Percentiles rank a stretch among this genome's conserved stretches.
phyloP scores from a whole-genome alignment of 2,888 invertebrate species.

The Nycteola revayana region DNA sequence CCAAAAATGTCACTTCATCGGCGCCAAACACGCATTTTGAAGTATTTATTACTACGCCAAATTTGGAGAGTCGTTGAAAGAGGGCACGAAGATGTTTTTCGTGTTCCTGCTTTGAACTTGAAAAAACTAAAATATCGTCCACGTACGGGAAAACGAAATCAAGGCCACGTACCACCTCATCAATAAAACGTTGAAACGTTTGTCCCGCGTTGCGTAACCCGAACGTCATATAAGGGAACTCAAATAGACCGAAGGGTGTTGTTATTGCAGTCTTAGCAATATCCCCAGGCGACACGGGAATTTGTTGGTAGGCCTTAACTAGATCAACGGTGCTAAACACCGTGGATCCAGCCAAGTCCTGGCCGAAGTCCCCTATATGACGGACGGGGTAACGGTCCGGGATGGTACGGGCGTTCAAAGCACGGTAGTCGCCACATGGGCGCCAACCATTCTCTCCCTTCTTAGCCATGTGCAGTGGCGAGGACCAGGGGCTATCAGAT shows the following conservation, averaged over 20 bases:
- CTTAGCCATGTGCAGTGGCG: neutral
- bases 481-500: slow-evolving; percentile 1
- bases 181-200: slow-evolving; percentile 3
- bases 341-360: neutral
- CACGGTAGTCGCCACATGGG: slow-evolving; percentile 1
- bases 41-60: too few relatives aligned
- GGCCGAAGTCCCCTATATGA: slow-evolving; percentile 1
- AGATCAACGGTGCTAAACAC: slow-evolving; percentile 1
- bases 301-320: slow-evolving; percentile 1
- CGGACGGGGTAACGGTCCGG: slow-evolving; percentile 1
- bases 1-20: too few relatives aligned
- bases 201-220: slow-evolving; percentile 1
- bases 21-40: too few relatives aligned
- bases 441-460: slow-evolving; percentile 3
- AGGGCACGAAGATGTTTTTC: too few relatives aligned
- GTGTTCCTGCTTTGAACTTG: too few relatives aligned
- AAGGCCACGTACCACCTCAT: slow-evolving; percentile 2
- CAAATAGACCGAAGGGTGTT: slow-evolving; percentile 1
- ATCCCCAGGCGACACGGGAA: neutral
- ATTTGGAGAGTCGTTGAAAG: too few relatives aligned
- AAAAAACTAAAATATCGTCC: slow-evolving; percentile 2
- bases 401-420: neutral
- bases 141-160: slow-evolving; percentile 1
- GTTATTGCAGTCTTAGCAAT: slow-evolving; percentile 1
- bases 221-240: slow-evolving; percentile 2